phyloP scores from a whole-genome alignment of 1,140 invertebrate species.

The Sitodiplosis mosellana region DNA sequence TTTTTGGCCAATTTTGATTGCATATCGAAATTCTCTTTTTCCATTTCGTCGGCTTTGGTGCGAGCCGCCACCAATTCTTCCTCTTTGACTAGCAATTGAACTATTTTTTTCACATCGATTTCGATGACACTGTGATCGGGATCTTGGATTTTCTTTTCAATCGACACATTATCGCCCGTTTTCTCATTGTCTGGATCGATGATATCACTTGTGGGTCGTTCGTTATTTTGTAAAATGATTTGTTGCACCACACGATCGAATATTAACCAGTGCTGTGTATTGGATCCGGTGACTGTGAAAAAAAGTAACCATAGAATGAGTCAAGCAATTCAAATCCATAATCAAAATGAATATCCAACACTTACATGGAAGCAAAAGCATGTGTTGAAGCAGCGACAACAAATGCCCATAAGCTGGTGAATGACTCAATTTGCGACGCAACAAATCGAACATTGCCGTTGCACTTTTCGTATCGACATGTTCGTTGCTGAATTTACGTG shows the following conservation, averaged over 20 bases:
- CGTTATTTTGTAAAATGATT: conserved; percentile 66
- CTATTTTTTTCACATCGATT: conserved; percentile 82
- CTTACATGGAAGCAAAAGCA: conserved; percentile 77
- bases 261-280: conserved; percentile 81
- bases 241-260: conserved; percentile 94
- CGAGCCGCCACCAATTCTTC: conserved; percentile 77
- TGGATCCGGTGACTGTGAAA: conserved; percentile 50
- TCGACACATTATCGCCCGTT: neutral
- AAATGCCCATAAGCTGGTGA: conserved; percentile 87
- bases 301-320: neutral
- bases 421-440: conserved; percentile 78
- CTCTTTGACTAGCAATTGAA: conserved; percentile 81
- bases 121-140: conserved; percentile 68
- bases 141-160: conserved; percentile 32
- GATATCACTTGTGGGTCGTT: conserved; percentile 21
- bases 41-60: conserved; percentile 70
- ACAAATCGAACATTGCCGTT: conserved; percentile 79
- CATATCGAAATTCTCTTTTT: conserved; percentile 76
- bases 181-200: conserved; percentile 16
- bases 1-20: conserved; percentile 72
- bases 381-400: conserved; percentile 78
- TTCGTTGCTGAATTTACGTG: conserved; percentile 74
- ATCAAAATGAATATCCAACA: conserved; percentile 16
- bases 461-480: conserved; percentile 93
- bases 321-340: neutral